These are phyloP conservation scores for Ashinkailepas kermadecensis DNA, from an alignment of 2,888 invertebrate species.

Conservation along the genomic window DNA sequence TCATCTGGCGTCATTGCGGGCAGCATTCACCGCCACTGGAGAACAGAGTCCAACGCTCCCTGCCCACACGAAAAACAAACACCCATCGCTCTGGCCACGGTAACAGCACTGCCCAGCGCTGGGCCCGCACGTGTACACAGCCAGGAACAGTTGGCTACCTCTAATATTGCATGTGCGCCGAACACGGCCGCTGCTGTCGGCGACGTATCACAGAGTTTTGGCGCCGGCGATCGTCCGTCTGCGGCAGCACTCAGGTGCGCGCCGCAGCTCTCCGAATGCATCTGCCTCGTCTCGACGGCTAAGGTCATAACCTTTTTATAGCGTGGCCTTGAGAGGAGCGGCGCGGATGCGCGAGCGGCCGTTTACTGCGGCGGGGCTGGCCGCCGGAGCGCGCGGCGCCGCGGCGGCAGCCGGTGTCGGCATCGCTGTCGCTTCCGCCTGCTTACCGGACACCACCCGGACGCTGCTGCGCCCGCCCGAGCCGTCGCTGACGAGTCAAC, in stretches of 20 bases:
- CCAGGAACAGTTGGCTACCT: neutral
- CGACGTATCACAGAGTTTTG: neutral
- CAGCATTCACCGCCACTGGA: neutral
- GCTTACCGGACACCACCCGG: neutral
- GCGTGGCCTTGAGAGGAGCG: neutral
- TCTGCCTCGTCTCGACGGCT: neutral
- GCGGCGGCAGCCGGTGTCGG: neutral
- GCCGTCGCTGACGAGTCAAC: neutral
- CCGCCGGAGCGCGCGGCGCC: neutral
- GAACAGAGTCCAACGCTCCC: neutral
- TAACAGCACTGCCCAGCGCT: neutral
- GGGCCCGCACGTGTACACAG: neutral
- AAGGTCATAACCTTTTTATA: conserved; percentile 17
- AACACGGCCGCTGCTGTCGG: neutral
- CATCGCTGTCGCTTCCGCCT: neutral
- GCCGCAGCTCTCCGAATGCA: neutral
- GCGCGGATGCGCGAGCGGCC: neutral
- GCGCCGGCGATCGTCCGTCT: neutral
- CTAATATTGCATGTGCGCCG: neutral
- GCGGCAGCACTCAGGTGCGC: neutral
- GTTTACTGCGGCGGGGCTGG: neutral
- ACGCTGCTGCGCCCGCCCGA: neutral
- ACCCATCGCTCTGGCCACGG: neutral
- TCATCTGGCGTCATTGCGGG: neutral
- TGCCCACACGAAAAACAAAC: neutral